Base-by-base conservation (phyloP, 2,113 vertebrate genomes). In the Heptranchias perlo region DNA sequence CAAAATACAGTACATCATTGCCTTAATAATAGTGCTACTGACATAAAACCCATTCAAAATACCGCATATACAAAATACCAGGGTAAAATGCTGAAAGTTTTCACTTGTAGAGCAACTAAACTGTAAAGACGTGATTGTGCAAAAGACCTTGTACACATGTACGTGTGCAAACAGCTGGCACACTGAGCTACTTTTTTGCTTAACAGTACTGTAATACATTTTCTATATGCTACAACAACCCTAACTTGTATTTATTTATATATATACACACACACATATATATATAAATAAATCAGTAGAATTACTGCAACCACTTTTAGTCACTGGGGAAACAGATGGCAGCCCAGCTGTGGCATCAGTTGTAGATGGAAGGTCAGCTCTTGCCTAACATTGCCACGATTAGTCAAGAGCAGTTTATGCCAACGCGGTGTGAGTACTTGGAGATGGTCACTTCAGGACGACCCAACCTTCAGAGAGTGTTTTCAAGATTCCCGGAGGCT, bases 51-150 rank as follows among this genome's bases (percentile, higher is more conserved):
- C 94, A 67, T 73, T 69, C 73, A 69, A 91, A 91, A 82, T 39
- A 93, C 89, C n/a, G 58, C n/a, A 69, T 95, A 95, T 95, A 95
- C 94, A 95, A 95, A 95, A 95, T 69, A 95, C 62, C 64, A 44
- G 65, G 94, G 94, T 69, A 31, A 52, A 95, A 44, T 69, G 44
- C 31, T 69, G 21, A 67, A 95, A 58, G 13, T 91, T 58, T 25
- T 49, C 65, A 52, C 44, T 69, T 52, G 39, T 16, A 49, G 65
- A 47, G 39, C 39, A 47, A 23, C 11, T 95, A 49, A 73, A 49
- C 94, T 52, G 47, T n/a, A 69, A 69, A 95, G 94, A 31, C 3
- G 23, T 31, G 64, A 28, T 35, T 73, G 94, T 95, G 64, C 65
- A 95, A 73, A 95, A 67, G 28, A 49, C 2, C 23, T 35, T 73